These are phyloP conservation scores for Phocoena phocoena DNA, from an alignment of 2,113 vertebrate species.

Conservation along the genomic window DNA sequence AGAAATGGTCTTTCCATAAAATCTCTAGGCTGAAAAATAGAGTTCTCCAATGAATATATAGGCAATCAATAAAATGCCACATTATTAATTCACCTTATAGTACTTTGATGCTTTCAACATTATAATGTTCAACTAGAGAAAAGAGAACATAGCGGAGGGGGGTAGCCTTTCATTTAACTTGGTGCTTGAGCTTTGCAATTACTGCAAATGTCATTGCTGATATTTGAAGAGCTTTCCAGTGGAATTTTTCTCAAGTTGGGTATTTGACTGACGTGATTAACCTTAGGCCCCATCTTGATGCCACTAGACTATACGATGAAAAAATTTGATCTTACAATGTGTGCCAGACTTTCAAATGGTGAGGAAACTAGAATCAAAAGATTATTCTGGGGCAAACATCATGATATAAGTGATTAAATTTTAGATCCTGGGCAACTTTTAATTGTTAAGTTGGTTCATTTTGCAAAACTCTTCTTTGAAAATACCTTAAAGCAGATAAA, in stretches of 20 bases:
- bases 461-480: conserved; percentile 2
- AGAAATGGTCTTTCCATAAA: not conserved
- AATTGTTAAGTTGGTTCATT: conserved; percentile 50
- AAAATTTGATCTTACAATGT: conserved; percentile 77
- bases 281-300: conserved; percentile 70
- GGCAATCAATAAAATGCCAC: conserved; percentile 53
- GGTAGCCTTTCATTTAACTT: conserved; percentile 52
- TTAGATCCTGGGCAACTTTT: conserved; percentile 29
- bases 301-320: conserved; percentile 68
- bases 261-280: conserved; percentile 78
- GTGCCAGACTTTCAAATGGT: conserved; percentile 76
- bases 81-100: conserved; percentile 35
- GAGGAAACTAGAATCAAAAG: conserved; percentile 72
- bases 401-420: conserved; percentile 48
- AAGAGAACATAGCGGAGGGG: not conserved
- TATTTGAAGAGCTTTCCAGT: conserved; percentile 71
- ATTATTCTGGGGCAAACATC: conserved; percentile 67
- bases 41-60: not conserved
- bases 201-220: conserved; percentile 69
- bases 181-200: conserved; percentile 65
- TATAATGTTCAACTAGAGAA: conserved; percentile 3
- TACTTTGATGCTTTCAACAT: conserved; percentile 53
- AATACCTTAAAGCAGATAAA: conserved; percentile 26
- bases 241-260: conserved; percentile 63
- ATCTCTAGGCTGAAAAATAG: conserved; percentile 26